Percentiles rank a stretch among this genome's conserved stretches.
Evolutionary conservation across 1,140 invertebrate genomes (phyloP).

Genomic region (Cotesia vestalis): DNA sequence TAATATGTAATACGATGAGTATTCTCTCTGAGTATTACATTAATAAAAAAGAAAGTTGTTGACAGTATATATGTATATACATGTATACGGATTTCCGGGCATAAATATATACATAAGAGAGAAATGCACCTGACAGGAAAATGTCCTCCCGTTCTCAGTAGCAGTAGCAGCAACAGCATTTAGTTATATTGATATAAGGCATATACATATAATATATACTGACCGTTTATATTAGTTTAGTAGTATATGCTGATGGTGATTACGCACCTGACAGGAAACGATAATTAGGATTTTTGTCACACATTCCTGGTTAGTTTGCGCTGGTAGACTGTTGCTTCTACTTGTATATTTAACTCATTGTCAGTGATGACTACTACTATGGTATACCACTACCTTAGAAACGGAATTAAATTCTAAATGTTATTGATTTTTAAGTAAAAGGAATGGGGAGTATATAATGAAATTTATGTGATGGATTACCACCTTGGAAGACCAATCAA

Average conservation of each 20-base stretch:
- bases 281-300: conserved; percentile 38
- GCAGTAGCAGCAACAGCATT: no score
- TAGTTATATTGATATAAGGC: no score
- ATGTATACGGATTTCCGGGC: neutral
- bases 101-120: neutral
- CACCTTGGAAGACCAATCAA: neutral
- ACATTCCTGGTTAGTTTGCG: neutral
- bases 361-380: no score
- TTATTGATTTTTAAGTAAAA: no score
- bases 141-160: no score
- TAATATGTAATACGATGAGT: neutral
- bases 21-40: conserved; percentile 1
- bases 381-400: no score
- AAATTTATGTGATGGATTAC: neutral
- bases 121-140: conserved; percentile 25
- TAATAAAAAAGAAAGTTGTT: neutral
- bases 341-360: no score
- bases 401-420: no score
- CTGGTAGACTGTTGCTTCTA: no score
- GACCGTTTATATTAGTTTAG: no score
- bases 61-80: neutral
- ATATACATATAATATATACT: no score
- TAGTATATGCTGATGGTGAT: neutral
- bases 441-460: no score
- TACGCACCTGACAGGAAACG: conserved; percentile 36